Base-by-base conservation (phyloP, 2,113 vertebrate genomes). In the Marcusenius ussheri region DNA sequence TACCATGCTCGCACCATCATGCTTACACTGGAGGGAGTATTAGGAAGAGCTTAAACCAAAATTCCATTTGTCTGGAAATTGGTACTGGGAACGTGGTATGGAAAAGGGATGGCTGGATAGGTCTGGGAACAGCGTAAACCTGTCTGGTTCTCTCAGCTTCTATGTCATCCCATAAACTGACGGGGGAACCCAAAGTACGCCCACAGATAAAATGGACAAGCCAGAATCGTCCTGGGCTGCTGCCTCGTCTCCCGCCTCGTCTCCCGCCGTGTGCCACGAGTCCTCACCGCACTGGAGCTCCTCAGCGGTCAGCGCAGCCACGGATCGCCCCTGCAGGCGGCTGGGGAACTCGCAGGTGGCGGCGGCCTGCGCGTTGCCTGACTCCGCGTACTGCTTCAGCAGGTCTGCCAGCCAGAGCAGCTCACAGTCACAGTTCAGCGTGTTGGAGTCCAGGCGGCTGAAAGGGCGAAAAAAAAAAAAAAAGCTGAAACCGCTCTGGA, bases 351-450 rank as follows among this genome's bases (percentile, higher is more conserved):
- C 98, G 17, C 98, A 99, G 91, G 98, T 99, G 56, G 98, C 98
- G 0, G 98, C 98, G 0, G 98, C 98, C 91, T 99, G 98, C 0
- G 98, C 97, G 0, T 98, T 98, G 5, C 98, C 98, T 0, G 98
- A 99, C 93, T 97, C 96, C 0, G 98, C 97, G 0, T 99, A 99
- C 0, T 96, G 96, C 92, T 98, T 98, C 91, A 99, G 92, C 91
- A 99, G 94, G 91, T 99, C 98, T 0, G 98, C 97, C 94, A 99
- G 92, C 98, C 98, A 99, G 58, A 99, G 96, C 91, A 98, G 97
- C 88, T 98, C 98, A 87, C 98, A 99, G 96, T 99, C 98, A 42
- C 98, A 99, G 94, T 95, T 98, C 19, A 99, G 97, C 0, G 97
- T 93, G 0, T 99, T 99, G 0, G 98, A 99, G 93, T 99, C 98